Base-by-base conservation (phyloP, 2,888 invertebrate genomes). In the Agrotis segetum region DNA sequence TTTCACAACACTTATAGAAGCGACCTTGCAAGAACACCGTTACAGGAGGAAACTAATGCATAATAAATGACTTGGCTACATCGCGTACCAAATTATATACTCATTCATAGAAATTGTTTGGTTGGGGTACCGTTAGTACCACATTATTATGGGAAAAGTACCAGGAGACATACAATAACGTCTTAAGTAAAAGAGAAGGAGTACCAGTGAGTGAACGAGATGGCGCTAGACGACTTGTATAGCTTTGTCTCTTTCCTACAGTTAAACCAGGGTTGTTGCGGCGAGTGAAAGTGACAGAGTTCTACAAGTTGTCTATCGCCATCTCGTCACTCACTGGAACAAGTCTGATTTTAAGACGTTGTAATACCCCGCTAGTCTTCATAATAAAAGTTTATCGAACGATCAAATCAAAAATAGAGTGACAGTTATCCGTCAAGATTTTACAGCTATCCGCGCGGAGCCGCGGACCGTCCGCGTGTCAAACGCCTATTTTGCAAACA, bases 51-150 rank as follows among this genome's bases (percentile, higher is more conserved):
- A 17, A 29, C 44, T 71, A 74, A 74, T 74, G 74, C 58, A 71
- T 62, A 49, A 14, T 71, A 77, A 74, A 74, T 77, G 58, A 77
- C 77, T 40, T 62, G n/a, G 16, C n/a, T 0, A 77, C 77, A n/a
- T 13, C 55, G 40, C n/a, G 46, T 40, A 47, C 29, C 17, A 77
- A 62, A 74, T 62, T 19, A 59, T 62, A 62, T 71, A 46, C 47
- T 19, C 60, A 24, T 50, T n/a, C 24, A 29, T 74, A 69, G 14
- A 50, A 56, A 50, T 60, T 49, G 60, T 76, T 76, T 69, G 55
- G 60, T 46, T 40, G 14, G 14, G 46, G 11, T 0, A 60, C 77
- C 70, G 77, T 77, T 73, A 76, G n/a, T 17, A 17, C 34, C 49
- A 77, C 49, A 19, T 55, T 49, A 69, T 46, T 19, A 0, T n/a